phyloP scores from a whole-genome alignment of 2,113 vertebrate species.

The Brienomyrus longianalis region DNA sequence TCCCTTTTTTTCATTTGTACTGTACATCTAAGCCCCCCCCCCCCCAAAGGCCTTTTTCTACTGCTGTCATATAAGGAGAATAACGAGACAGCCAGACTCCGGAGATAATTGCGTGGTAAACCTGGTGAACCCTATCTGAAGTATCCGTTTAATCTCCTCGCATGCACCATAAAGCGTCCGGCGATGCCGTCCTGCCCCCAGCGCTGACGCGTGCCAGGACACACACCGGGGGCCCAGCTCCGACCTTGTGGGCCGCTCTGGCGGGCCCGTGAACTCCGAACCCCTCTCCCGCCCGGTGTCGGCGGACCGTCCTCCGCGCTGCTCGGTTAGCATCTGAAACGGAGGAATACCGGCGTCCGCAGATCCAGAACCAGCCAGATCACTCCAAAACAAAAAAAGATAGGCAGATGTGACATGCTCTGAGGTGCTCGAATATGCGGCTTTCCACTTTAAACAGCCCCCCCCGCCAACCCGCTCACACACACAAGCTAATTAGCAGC shows the following conservation, averaged over 20 bases:
- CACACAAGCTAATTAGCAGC: constrained; percentile 4
- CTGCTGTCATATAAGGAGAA: not conserved
- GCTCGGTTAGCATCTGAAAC: not conserved
- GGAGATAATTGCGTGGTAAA: not conserved
- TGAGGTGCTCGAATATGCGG: not conserved
- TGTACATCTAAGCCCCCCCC: not conserved
- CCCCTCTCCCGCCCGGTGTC: constrained; percentile 13
- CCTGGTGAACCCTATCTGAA: constrained; percentile 23
- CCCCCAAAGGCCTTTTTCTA: not conserved
- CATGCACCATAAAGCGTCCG: constrained; percentile 42
- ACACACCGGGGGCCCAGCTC: constrained; percentile 13
- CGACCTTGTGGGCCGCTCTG: not conserved
- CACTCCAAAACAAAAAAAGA: too few relatives aligned
- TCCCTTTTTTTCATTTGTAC: not conserved
- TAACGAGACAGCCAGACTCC: not conserved
- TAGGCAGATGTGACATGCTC: not conserved
- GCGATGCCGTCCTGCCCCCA: constrained; percentile 42
- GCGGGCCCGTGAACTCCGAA: constrained; percentile 30
- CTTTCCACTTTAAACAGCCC: not conserved
- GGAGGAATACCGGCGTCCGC: not conserved
- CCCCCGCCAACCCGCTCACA: not conserved
- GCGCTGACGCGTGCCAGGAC: constrained; percentile 32
- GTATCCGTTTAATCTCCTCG: constrained; percentile 34
- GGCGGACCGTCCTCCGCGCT: not conserved
- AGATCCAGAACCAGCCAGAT: not conserved